Evolutionary conservation across 2,888 invertebrate species (phyloP).

Genomic region (Trissolcus japonicus): DNA sequence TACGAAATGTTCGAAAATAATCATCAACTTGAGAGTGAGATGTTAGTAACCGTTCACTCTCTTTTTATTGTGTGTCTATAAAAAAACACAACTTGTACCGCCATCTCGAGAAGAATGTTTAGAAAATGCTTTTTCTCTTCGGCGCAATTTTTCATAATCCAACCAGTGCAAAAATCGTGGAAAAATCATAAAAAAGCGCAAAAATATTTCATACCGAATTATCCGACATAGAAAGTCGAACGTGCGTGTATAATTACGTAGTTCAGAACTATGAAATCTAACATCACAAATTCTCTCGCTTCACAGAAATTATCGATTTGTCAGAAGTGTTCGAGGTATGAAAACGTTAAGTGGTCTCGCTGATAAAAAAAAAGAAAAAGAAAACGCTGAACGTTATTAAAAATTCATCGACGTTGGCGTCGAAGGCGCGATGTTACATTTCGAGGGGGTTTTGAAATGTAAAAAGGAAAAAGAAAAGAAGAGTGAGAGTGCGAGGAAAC

Average conservation of each 20-base stretch:
- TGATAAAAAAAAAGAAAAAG: constrained; percentile 12
- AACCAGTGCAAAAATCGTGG: not conserved
- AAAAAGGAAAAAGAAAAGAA: constrained; percentile 5
- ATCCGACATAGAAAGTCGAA: constrained; percentile 8
- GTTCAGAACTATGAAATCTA: not conserved
- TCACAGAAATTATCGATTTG: constrained; percentile 28
- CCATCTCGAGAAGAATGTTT: no score
- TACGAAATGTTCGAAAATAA: no score
- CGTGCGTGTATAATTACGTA: constrained; percentile 9
- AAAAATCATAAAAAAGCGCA: not conserved
- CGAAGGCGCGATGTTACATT: constrained; percentile 19
- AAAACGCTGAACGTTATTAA: constrained; percentile 18
- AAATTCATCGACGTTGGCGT: constrained; percentile 19
- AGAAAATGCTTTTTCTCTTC: no score
- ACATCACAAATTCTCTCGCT: not conserved
- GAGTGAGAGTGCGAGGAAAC: constrained; percentile 4
- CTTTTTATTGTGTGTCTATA: no score
- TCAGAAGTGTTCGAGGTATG: constrained; percentile 25
- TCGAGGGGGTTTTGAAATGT: constrained; percentile 10
- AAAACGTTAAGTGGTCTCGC: constrained; percentile 30
- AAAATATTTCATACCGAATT: no score
- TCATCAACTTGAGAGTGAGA: no score
- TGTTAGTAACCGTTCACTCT: no score
- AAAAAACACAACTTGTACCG: no score
- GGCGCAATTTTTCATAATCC: no score